A percentile compares a stretch with the other conserved stretches of the same genome.
These are phyloP conservation scores for Drosophila baimaii DNA, from an alignment of 1,140 invertebrate species.

Conservation along the genomic window DNA sequence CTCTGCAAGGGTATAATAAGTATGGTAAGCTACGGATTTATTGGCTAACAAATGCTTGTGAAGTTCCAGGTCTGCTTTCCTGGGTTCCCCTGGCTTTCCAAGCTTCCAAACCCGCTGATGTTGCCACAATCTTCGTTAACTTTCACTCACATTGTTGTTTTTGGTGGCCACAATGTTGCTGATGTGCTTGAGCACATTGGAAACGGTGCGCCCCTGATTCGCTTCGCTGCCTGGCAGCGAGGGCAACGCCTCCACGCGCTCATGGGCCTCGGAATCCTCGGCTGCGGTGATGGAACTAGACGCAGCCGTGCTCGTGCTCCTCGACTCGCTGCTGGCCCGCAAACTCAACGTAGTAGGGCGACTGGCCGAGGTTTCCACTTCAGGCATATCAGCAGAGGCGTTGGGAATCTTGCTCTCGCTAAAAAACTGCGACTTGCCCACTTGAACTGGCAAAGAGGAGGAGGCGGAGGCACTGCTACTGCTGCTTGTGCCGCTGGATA, in stretches of 20 bases:
- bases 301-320: slow-evolving; percentile 24
- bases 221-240: slow-evolving; percentile 72
- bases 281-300: slow-evolving; percentile 29
- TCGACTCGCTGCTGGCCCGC: slow-evolving; percentile 41
- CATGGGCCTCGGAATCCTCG: slow-evolving; percentile 58
- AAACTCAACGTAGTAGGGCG: slow-evolving; percentile 59
- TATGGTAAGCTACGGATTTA: no score
- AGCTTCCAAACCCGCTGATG: neutral
- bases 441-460: slow-evolving; percentile 37
- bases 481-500: slow-evolving; percentile 62
- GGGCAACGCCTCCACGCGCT: slow-evolving; percentile 71
- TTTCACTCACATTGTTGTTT: slow-evolving; percentile 88
- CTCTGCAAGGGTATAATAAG: no score
- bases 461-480: slow-evolving; percentile 10
- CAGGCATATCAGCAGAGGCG: neutral
- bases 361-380: slow-evolving; percentile 32
- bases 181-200: slow-evolving; percentile 91
- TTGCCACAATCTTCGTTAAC: no score
- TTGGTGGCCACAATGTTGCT: slow-evolving; percentile 91
- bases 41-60: neutral
- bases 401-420: slow-evolving; percentile 27
- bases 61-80: neutral
- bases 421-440: slow-evolving; percentile 73
- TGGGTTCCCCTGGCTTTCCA: neutral
- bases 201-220: slow-evolving; percentile 88